phyloP scores from a whole-genome alignment of 2,113 vertebrate genomes.

The Candoia aspera region DNA sequence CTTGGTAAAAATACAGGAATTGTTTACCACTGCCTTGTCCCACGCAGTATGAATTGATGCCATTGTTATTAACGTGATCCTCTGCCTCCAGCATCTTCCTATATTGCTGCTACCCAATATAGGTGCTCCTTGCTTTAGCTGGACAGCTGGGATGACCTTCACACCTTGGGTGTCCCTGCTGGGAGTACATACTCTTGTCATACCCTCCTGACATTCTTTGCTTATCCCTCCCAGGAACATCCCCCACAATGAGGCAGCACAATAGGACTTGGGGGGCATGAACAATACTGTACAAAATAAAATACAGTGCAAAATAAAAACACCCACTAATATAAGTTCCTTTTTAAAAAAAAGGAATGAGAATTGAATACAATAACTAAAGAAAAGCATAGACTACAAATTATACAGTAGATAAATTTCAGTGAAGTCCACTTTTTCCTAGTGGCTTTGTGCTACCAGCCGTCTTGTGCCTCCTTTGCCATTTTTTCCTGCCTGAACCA shows the following conservation, averaged over 20 bases:
- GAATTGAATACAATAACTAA: neutral
- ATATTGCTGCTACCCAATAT: neutral
- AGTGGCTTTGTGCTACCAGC: too few relatives aligned
- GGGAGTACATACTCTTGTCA: neutral
- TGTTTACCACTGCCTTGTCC: too few relatives aligned
- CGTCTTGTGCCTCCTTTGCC: neutral
- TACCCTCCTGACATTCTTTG: neutral
- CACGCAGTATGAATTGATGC: too few relatives aligned
- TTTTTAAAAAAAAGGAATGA: neutral
- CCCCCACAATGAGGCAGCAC: neutral
- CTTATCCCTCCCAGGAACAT: neutral
- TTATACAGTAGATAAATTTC: neutral
- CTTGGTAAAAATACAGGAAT: too few relatives aligned
- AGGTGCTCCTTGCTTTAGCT: neutral
- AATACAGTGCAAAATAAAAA: neutral
- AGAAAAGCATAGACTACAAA: neutral
- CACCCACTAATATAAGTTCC: neutral
- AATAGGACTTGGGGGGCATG: neutral
- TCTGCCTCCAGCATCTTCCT: neutral
- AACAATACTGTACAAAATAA: neutral
- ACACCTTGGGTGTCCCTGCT: neutral
- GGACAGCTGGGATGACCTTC: neutral
- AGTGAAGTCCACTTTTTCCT: neutral
- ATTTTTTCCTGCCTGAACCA: neutral
- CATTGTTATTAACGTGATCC: too few relatives aligned